Base-by-base conservation (phyloP, 2,888 invertebrate species). In the Drosophila trichaetosa region DNA sequence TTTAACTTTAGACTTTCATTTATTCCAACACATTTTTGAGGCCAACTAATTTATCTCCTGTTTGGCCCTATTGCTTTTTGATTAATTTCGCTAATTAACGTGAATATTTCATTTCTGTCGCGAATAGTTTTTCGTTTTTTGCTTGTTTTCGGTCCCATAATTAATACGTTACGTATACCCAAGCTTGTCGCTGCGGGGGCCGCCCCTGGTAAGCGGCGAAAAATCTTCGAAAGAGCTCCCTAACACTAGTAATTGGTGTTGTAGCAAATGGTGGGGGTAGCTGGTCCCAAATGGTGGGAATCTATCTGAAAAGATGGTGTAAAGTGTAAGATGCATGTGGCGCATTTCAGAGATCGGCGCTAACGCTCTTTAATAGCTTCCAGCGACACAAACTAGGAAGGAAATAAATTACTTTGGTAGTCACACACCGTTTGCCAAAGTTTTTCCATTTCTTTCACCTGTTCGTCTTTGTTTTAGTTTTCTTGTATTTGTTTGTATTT, bases 121-220 rank as follows among this genome's bases (percentile, higher is more conserved):
- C 70, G 18, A 62, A 67, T 58, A 70, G 65, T 60, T 59, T 49
- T 58, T 53, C 16, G 48, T 16, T n/a, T 54, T 27, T 38, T 7
- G 7, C 18, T 24, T 46, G 16, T 46, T 46, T 56, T n/a, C 36
- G 36, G 63, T 33, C 57, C 66, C 81, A 83, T 85, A 88, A 89
- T 90, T 85, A 87, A 88, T 85, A 87, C 66, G 81, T 87, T 87
- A 87, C 86, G 90, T 90, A 79, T 83, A 90, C 79, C 76, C 79
- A 77, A 60, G 60, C 74, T 69, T 75, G 82, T 67, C 89, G 82
- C 89, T 71, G 87, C 89, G 82, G 89, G 82, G 69, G 84, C 27
- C 68, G 74, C 82, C 69, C 57, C 59, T 36, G 74, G 79, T 71
- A 66, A 64, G 72, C 79, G 70, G 76, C 67, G 36, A 60, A 76